A percentile compares a stretch with the other conserved stretches of the same genome.
Evolutionary conservation across 2,888 invertebrate genomes (phyloP).

Genomic region (Cataglyphis rosenhaueri): DNA sequence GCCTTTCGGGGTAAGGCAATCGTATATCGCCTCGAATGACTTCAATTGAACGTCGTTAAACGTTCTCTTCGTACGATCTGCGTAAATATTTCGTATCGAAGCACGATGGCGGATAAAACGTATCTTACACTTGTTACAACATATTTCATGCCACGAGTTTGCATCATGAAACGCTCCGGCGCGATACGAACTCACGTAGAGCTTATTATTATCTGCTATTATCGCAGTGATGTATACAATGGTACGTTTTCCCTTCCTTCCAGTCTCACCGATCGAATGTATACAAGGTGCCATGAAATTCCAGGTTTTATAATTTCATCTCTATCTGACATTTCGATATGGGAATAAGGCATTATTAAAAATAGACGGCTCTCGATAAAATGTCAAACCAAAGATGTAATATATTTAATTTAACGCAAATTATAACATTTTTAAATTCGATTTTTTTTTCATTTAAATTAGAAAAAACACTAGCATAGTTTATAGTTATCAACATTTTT

Average conservation of each 20-base stretch:
- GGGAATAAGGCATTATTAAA: neutral
- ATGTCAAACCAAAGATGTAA: neutral
- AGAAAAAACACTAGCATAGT: neutral
- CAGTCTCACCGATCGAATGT: neutral
- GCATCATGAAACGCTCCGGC: slow-evolving; percentile 15
- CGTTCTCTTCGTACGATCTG: neutral
- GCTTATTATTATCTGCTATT: slow-evolving; percentile 29
- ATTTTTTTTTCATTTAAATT: neutral
- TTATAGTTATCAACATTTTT: neutral
- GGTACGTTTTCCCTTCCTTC: slow-evolving; percentile 31
- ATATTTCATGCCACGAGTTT: slow-evolving; percentile 12
- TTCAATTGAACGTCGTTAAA: slow-evolving; percentile 18
- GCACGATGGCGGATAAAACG: neutral
- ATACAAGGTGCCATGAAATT: neutral
- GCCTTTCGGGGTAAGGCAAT: neutral
- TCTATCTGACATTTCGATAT: neutral
- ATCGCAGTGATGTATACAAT: slow-evolving; percentile 13
- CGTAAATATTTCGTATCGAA: slow-evolving; percentile 22
- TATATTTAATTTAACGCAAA: neutral
- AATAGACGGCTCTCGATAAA: neutral
- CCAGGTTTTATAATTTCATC: neutral
- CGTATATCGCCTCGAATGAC: neutral
- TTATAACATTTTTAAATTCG: neutral
- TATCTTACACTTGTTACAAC: slow-evolving; percentile 37
- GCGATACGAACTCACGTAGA: slow-evolving; percentile 18